Conservation (phyloP, 2,888 invertebrate genomes). For the Ametastegia equiseti region DNA sequence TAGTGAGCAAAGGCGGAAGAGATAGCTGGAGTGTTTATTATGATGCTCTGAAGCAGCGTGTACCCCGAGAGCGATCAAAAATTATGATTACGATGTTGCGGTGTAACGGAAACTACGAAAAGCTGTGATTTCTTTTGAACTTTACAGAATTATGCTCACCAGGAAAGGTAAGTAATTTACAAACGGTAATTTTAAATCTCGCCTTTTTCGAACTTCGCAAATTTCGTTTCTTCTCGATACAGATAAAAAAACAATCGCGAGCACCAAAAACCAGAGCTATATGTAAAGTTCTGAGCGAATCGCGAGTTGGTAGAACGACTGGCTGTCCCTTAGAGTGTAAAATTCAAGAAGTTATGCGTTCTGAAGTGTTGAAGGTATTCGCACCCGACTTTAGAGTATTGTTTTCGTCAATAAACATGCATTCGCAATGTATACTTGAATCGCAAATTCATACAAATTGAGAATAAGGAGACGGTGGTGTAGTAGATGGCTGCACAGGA, state of each 20-base stretch:
- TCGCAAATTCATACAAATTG: not conserved
- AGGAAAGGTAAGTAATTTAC: too few relatives aligned
- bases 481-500: too few relatives aligned
- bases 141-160: too few relatives aligned
- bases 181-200: too few relatives aligned
- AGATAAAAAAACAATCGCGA: not conserved
- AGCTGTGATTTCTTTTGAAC: too few relatives aligned
- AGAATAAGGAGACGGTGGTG: not conserved
- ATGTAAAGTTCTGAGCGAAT: not conserved
- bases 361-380: not conserved
- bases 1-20: not conserved
- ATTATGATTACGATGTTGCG: not conserved
- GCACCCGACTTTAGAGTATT: not conserved
- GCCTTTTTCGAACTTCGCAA: too few relatives aligned
- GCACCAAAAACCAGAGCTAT: not conserved
- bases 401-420: not conserved
- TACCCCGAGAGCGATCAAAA: not conserved
- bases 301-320: not conserved
- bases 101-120: not conserved
- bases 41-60: constrained; percentile 3
- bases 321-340: not conserved
- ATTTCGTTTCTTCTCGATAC: too few relatives aligned
- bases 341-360: not conserved
- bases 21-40: not conserved
- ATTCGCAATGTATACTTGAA: not conserved